A percentile compares a stretch with the other conserved stretches of the same genome.
Conservation (phyloP, 2,888 invertebrate species). For the Meiosimyza platycephala region DNA sequence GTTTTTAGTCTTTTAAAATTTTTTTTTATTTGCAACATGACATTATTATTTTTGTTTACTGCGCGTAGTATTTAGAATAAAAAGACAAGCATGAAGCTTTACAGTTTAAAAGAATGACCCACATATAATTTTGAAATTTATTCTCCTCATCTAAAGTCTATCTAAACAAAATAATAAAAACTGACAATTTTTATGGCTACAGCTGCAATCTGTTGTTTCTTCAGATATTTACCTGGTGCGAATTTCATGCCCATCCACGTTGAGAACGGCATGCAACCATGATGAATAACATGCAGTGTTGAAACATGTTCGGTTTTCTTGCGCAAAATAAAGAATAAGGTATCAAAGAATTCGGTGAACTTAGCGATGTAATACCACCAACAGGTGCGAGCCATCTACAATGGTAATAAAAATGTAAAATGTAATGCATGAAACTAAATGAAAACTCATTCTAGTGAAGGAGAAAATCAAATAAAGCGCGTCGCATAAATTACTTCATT, state of each 20-base stretch:
- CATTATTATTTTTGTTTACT: too few species aligned
- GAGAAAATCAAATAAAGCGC: conserved; percentile 20
- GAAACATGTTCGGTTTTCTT: conserved; percentile 96
- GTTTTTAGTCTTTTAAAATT: too few species aligned
- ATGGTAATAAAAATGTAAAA: conserved; percentile 47
- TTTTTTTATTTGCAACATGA: too few species aligned
- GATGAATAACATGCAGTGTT: conserved; percentile 94
- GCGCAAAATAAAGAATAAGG: conserved; percentile 94
- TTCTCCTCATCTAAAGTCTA: too few species aligned
- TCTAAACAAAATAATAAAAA: too few species aligned
- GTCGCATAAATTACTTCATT: conserved; percentile 11
- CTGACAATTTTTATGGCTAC: too few species aligned
- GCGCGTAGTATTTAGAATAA: too few species aligned
- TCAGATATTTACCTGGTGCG: conserved; percentile 79
- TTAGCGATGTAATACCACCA: conserved; percentile 99
- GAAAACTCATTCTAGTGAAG: background rate
- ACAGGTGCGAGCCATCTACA: conserved; percentile 89
- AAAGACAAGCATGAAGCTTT: too few species aligned
- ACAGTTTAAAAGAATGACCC: too few species aligned
- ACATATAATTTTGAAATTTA: too few species aligned
- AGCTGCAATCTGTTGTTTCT: too few species aligned
- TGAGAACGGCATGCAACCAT: conserved; percentile 96
- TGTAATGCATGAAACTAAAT: conserved; percentile 36
- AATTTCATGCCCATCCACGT: conserved; percentile 96
- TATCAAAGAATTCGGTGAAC: conserved; percentile 96